phyloP scores from a whole-genome alignment of 2,113 vertebrate species.

The Mionectes macconnelli region DNA sequence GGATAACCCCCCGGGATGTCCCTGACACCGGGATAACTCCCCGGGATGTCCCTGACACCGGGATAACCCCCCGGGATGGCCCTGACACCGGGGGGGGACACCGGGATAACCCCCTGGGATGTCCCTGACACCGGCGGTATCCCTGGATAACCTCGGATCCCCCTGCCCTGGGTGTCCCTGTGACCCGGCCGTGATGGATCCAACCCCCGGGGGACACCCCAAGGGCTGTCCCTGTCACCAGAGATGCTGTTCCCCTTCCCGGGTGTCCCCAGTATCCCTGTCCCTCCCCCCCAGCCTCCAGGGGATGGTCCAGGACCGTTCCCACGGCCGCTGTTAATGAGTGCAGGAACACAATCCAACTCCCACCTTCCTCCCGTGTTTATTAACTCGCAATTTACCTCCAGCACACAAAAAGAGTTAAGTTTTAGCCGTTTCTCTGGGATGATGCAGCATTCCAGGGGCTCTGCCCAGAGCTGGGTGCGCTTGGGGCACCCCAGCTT shows the following conservation, averaged over 20 bases:
- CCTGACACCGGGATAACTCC: no score
- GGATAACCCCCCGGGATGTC: no score
- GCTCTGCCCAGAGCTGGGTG: fast-evolving
- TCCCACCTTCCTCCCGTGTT: fast-evolving
- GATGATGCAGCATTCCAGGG: fast-evolving
- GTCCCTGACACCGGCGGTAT: neutral
- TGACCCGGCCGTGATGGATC: neutral
- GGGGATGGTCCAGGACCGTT: fast-evolving
- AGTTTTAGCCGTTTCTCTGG: no score
- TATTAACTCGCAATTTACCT: neutral
- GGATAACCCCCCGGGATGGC: no score
- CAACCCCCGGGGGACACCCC: no score
- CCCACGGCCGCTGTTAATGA: neutral
- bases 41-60: no score
- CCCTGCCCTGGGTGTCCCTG: neutral
- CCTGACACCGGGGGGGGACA: no score
- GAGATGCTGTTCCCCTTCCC: no score
- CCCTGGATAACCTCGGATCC: neutral
- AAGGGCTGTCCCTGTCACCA: no score
- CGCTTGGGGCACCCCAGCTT: fast-evolving
- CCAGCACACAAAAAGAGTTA: neutral
- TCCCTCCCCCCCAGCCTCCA: neutral
- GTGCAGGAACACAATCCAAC: fast-evolving
- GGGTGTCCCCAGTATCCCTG: neutral
- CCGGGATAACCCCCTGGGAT: no score